phyloP scores from a whole-genome alignment of 2,113 vertebrate genomes.

The Noctilio leporinus region DNA sequence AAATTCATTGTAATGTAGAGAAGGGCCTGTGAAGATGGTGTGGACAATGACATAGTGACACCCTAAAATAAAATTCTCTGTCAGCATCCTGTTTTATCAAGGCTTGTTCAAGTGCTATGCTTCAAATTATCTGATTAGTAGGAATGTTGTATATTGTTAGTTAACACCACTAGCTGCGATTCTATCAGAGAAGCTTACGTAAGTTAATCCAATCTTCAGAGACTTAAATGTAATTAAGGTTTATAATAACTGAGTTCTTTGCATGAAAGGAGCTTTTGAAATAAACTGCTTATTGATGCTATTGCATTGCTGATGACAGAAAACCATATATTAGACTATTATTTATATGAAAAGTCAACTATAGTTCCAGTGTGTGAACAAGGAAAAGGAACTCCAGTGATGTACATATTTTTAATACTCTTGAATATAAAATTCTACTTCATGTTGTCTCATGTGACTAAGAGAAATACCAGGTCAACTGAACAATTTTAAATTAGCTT shows the following conservation, averaged over 20 bases:
- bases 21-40: neutral
- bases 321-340: neutral
- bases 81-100: neutral
- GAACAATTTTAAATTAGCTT: neutral
- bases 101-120: neutral
- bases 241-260: neutral
- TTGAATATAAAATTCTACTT: neutral
- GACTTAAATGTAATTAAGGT: conserved; percentile 17
- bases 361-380: neutral
- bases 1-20: neutral
- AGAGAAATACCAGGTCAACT: neutral
- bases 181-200: neutral
- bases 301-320: neutral
- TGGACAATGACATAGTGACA: neutral
- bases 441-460: neutral
- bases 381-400: neutral
- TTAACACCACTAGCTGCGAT: neutral
- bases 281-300: neutral
- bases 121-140: neutral
- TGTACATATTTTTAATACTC: neutral
- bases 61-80: neutral
- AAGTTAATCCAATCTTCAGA: neutral
- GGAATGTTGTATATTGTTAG: neutral
- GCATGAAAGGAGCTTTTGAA: conserved; percentile 18
- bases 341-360: neutral